Base-by-base conservation (phyloP, 2,888 invertebrate species). In the Hanleya hanleyi region DNA sequence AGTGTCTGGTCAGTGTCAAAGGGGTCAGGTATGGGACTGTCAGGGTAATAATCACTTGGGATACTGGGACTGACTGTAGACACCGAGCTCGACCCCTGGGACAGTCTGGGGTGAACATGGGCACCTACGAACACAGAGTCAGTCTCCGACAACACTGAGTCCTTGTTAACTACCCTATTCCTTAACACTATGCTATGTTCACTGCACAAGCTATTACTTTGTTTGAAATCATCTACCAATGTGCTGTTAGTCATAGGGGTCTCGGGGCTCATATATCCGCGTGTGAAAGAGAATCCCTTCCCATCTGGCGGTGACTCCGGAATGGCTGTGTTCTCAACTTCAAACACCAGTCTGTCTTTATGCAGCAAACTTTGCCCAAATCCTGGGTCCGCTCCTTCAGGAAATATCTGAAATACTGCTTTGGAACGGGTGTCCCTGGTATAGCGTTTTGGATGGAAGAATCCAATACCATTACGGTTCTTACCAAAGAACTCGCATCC, bases 281-380 rank as follows among this genome's bases (percentile, higher is more conserved):
- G 74, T 1, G 87, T 87, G 69, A 87, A 87, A 2, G 83, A 74
- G 75, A 87, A 85, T 66, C 82, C 85, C 51, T 75, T 77, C n/a
- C 35, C 69, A 62, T 41, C 50, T 72, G 22, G 57, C 29, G 77
- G 74, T 26, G 77, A 64, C 29, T 47, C 71, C 70, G 77, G 81
- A 47, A 95, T 95, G 88, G 95, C 94, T 5, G 96, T 95, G 94
- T 83, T 95, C 0, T 96, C 96, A 0, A 96, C 96, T 82, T 97
- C 95, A 89, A 98, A 97, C 62, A 97, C 95, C 9, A 97, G 91
- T 89, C 84, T 96, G 94, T 37, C 95, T 94, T 71, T 95, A 93
- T 97, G 96, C 32, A 98, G 91, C 83, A 98, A 94, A 87, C 97
- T 98, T 91, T 98, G 97, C 0, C 97, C 98, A 88, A 96, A 98